Conservation (phyloP, 2,113 vertebrate species). For the Lasiurus cinereus region DNA sequence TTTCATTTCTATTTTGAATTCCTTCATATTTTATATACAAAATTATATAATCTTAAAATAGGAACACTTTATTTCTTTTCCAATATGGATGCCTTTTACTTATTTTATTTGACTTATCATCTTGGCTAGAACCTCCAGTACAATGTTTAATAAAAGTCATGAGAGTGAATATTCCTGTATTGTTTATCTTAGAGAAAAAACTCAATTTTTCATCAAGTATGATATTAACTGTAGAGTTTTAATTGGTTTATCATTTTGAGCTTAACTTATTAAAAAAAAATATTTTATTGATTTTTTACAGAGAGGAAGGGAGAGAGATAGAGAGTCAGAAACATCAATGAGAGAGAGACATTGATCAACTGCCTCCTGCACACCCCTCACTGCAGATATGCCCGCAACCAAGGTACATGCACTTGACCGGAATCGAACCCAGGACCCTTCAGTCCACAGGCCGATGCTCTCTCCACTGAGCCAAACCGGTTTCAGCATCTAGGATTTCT, state of each 20-base stretch:
- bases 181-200: neutral
- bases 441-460: no score
- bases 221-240: neutral
- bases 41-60: slow-evolving; percentile 22
- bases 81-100: neutral
- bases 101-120: neutral
- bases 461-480: no score
- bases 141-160: neutral
- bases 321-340: no score
- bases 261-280: neutral
- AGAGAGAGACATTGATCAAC: no score
- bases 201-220: neutral
- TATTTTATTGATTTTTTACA: no score
- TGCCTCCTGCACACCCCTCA: no score
- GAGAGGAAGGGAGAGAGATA: no score
- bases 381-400: no score
- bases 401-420: no score
- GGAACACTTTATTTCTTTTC: neutral
- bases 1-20: neutral
- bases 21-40: neutral
- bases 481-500: neutral
- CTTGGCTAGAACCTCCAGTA: neutral
- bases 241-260: neutral
- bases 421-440: no score
- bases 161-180: neutral